These are phyloP conservation scores for Streblospio benedicti DNA, from an alignment of 1,140 invertebrate species.

Conservation along the genomic window DNA sequence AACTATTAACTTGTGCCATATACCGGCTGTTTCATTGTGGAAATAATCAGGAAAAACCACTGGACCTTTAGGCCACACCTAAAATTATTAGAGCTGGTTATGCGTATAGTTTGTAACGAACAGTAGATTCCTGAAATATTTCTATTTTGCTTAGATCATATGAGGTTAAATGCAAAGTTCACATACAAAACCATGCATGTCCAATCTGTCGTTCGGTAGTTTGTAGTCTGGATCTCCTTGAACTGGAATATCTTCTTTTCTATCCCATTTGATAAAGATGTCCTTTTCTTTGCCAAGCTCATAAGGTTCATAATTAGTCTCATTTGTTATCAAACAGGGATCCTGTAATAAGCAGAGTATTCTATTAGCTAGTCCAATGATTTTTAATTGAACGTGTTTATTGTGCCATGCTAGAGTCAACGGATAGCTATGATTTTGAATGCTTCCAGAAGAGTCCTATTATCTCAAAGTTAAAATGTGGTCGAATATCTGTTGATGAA, in stretches of 20 bases:
- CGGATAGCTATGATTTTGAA: too few species aligned
- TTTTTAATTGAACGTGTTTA: too few species aligned
- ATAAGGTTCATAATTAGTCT: constrained; percentile 34
- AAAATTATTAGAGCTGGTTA: too few species aligned
- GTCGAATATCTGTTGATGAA: too few species aligned
- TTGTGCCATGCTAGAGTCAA: too few species aligned
- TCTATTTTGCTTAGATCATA: not conserved
- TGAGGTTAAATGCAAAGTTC: not conserved
- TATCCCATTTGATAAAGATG: constrained; percentile 34
- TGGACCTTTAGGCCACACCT: constrained; percentile 20
- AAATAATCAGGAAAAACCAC: constrained; percentile 27
- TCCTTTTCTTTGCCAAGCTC: constrained; percentile 24
- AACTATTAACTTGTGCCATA: constrained; percentile 23
- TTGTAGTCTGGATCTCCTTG: too few species aligned
- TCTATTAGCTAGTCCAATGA: too few species aligned
- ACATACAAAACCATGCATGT: not conserved
- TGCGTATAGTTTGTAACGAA: too few species aligned
- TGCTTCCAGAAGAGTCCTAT: too few species aligned
- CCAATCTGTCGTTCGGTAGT: constrained; percentile 16
- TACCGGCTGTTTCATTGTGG: constrained; percentile 17
- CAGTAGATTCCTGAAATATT: too few species aligned
- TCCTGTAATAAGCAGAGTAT: constrained; percentile 25
- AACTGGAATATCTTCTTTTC: constrained; percentile 8
- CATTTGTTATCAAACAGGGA: constrained; percentile 35
- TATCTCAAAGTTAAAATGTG: too few species aligned